phyloP scores from a whole-genome alignment of 2,113 vertebrate genomes.

The Excalfactoria chinensis region DNA sequence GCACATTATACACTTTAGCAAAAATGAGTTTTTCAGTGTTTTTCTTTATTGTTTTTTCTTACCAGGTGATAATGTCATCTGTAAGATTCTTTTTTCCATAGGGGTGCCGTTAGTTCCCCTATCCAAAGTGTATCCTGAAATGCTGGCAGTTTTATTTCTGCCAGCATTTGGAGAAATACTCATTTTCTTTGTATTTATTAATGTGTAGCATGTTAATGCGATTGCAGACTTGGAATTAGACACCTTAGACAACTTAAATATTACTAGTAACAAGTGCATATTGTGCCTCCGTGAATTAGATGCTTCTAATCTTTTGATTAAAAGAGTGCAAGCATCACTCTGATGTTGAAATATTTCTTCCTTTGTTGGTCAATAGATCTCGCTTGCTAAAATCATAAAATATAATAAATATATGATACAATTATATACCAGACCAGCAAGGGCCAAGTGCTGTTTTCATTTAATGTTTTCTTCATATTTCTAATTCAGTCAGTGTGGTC shows the following conservation, averaged over 20 bases:
- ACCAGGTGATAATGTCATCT: neutral
- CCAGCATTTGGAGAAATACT: neutral
- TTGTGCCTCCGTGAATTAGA: neutral
- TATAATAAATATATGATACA: neutral
- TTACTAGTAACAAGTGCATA: neutral
- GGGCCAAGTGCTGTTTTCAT: neutral
- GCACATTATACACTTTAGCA: neutral
- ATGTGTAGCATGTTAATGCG: neutral
- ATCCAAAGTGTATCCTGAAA: neutral
- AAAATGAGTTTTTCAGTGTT: neutral
- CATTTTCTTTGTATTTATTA: neutral
- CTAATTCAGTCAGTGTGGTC: neutral
- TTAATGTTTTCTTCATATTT: neutral
- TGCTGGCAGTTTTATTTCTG: neutral
- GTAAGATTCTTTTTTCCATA: neutral
- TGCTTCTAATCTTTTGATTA: neutral
- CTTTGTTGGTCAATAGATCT: neutral
- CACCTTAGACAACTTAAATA: neutral
- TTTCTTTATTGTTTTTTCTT: neutral
- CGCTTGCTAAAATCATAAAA: neutral
- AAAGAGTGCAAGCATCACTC: neutral
- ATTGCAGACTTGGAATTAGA: neutral
- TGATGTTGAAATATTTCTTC: neutral
- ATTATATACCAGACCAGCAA: neutral
- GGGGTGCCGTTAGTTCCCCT: neutral